Conservation (phyloP, 2,888 invertebrate species). For the Phoenoteleia sp. region DNA sequence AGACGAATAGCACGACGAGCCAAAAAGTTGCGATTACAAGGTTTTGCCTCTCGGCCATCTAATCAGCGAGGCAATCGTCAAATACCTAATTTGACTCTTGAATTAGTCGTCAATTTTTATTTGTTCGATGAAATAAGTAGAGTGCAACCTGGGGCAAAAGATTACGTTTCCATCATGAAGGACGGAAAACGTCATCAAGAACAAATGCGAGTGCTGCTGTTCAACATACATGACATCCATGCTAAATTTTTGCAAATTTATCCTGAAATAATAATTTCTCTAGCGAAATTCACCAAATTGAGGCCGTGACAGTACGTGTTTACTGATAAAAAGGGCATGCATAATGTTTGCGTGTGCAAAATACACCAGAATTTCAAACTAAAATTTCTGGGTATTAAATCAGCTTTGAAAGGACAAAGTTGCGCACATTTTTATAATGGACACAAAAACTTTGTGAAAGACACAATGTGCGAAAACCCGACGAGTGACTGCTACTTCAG, state of each 20-base stretch:
- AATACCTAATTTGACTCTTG: conserved; percentile 6
- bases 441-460: conserved; percentile 4
- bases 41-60: conserved; percentile 30
- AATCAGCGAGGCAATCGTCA: conserved; percentile 13
- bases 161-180: conserved; percentile 18
- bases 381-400: background rate
- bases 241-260: conserved; percentile 9
- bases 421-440: background rate
- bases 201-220: conserved; percentile 18
- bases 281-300: conserved; percentile 33
- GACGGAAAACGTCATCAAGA: conserved; percentile 15
- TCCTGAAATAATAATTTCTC: conserved; percentile 21
- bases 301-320: conserved; percentile 24
- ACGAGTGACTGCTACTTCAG: conserved; percentile 16
- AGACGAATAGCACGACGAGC: conserved; percentile 42
- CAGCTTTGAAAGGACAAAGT: conserved; percentile 6
- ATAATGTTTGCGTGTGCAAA: conserved; percentile 39
- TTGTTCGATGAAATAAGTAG: background rate
- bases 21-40: conserved; percentile 35
- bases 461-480: conserved; percentile 30
- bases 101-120: background rate
- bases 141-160: conserved; percentile 15
- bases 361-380: conserved; percentile 40
- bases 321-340: conserved; percentile 26
- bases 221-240: conserved; percentile 5